Base-by-base conservation (phyloP, 2,113 vertebrate genomes). In the Piaya cayana region DNA sequence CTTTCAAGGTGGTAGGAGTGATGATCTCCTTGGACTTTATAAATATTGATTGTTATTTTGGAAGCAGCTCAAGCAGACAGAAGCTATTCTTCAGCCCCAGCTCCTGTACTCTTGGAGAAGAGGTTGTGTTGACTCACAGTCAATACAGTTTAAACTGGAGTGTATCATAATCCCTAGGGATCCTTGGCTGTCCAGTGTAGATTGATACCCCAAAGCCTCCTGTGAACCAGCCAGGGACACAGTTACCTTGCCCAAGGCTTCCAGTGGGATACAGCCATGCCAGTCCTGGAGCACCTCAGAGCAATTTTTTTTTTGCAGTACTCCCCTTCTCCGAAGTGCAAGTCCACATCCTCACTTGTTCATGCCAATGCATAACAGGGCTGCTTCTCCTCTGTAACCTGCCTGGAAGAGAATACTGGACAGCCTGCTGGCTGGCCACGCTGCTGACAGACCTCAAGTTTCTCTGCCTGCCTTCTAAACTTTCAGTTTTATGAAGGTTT, bases 21-120 rank as follows among this genome's bases (percentile, higher is more conserved):
- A 69, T 58, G 63, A 86, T 74, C 76, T 94, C 42, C 55, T 58
- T 45, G 36, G 88, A 42, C 55, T 92, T 88, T 29, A 64, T 32
- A 93, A 88, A 77, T 80, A 90, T 62, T 53, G 71, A 94, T 85
- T 68, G 19, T 50, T 45, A 43, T 53, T 83, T 50, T 90, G 88
- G 82, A 93, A 94, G 88, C 36, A 86, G 82, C 67, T 93, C 75
- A 39, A 39, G 75, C 70, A 81, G 67, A 63, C n/a, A 76, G n/a
- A 37, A 92, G 59, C 39, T 62, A 2, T 63, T 77, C 49, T 22
- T 89, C 70, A 87, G 74, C 67, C 32, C 29, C 53, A 64, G 52
- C 62, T 72, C 55, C 34, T 5, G 1, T 3, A 5, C 77, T 91
- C 65, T 47, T 49, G 43, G 30, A 67, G 47, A 49, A 78, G 47